Evolutionary conservation across 37 sponge, comb jelly and placozoan genomes (phyloP).

Genomic region (Corticium candelabrum): DNA sequence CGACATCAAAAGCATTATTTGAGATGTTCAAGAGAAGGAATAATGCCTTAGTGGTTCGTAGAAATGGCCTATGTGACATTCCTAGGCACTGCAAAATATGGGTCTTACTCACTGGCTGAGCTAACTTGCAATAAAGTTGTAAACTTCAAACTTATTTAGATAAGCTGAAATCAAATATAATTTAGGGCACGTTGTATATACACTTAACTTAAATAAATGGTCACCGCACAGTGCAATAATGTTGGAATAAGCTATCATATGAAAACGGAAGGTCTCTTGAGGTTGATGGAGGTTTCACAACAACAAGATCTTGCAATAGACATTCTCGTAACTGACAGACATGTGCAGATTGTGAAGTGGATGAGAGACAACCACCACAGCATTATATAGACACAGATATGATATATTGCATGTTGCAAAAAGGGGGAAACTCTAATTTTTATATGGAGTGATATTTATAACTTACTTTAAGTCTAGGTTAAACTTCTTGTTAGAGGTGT

Average conservation of each 20-base stretch:
- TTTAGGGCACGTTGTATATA: background rate
- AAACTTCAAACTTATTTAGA: constrained; percentile 40
- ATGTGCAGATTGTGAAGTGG: background rate
- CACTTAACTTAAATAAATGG: background rate
- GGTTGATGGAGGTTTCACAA: background rate
- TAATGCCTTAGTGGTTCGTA: constrained; percentile 10
- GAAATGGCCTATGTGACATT: constrained; percentile 49
- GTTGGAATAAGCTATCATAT: too few relatives aligned
- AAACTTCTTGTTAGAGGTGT: background rate
- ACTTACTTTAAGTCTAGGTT: background rate
- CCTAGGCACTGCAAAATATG: constrained; percentile 58
- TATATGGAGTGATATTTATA: background rate
- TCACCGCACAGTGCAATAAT: constrained; percentile 11
- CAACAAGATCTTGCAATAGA: background rate
- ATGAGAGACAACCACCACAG: background rate
- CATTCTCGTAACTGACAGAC: background rate
- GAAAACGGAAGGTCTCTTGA: background rate
- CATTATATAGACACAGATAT: background rate
- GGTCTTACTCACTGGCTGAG: constrained; percentile 36
- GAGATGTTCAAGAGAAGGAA: constrained; percentile 3
- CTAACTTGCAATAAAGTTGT: constrained; percentile 16
- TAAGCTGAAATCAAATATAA: too few relatives aligned
- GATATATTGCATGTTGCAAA: background rate
- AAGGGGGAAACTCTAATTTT: background rate
- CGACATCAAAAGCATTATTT: constrained; percentile 11